A percentile compares a stretch with the other conserved stretches of the same genome.
Conservation (phyloP, 2,113 vertebrate species). For the Platysteira castanea region DNA sequence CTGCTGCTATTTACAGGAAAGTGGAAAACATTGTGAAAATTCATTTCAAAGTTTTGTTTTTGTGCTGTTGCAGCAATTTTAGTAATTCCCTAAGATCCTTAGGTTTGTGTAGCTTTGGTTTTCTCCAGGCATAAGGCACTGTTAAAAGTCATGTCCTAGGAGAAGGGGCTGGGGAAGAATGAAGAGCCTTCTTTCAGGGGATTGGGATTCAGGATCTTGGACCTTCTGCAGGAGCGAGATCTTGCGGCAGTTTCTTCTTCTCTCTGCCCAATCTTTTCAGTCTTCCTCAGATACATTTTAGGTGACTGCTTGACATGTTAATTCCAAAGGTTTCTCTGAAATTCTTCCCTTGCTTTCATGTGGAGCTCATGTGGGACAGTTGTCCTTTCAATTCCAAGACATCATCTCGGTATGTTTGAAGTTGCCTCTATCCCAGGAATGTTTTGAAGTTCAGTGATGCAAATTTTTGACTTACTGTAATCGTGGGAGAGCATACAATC, state of each 20-base stretch:
- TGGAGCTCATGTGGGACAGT: accelerated
- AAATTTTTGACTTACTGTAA: background rate
- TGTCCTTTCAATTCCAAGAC: background rate
- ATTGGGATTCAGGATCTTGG: background rate
- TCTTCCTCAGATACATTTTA: background rate
- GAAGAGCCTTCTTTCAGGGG: background rate
- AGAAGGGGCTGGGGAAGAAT: background rate
- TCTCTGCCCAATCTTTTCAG: background rate
- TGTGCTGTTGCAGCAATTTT: background rate
- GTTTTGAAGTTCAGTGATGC: background rate
- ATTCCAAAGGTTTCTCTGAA: background rate
- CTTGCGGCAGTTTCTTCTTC: background rate
- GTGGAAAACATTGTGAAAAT: background rate
- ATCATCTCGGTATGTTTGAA: background rate
- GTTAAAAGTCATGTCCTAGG: background rate
- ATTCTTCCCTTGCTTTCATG: background rate
- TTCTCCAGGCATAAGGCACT: background rate
- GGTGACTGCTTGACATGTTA: background rate
- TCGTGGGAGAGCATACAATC: background rate
- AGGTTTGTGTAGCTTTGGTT: background rate
- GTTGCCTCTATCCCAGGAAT: accelerated
- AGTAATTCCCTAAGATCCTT: background rate
- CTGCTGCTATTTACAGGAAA: background rate
- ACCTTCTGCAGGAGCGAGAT: background rate
- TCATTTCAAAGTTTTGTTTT: background rate